Percentiles rank a stretch among this genome's conserved stretches.
These are phyloP conservation scores for Paradoxurus hermaphroditus DNA, from an alignment of 2,113 vertebrate genomes.

Conservation along the genomic window DNA sequence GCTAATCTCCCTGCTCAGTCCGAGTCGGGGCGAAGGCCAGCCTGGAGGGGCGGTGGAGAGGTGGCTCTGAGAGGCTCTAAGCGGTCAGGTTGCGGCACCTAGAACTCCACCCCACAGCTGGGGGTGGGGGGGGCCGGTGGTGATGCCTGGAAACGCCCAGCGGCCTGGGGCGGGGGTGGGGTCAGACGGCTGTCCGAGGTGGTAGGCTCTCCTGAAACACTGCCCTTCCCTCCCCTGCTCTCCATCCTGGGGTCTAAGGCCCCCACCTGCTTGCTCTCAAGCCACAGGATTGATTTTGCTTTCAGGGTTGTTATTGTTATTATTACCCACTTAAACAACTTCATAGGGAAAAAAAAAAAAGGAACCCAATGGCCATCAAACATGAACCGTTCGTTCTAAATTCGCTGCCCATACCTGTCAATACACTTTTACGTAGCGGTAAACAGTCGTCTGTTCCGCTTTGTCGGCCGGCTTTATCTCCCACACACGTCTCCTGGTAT, in stretches of 20 bases:
- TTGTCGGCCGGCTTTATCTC: constrained; percentile 33
- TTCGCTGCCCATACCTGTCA: constrained; percentile 52
- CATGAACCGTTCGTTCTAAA: not conserved
- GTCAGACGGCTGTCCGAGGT: not conserved
- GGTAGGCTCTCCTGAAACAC: not conserved
- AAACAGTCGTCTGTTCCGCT: constrained; percentile 20
- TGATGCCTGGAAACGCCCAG: constrained; percentile 16
- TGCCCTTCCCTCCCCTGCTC: not conserved
- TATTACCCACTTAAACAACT: constrained; percentile 73
- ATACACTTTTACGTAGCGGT: constrained; percentile 62
- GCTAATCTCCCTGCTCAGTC: constrained; percentile 57
- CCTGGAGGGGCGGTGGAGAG: constrained; percentile 48
- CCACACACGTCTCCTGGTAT: constrained; percentile 34
- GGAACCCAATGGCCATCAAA: not conserved
- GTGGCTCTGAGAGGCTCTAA: constrained; percentile 62
- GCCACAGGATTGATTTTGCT: constrained; percentile 51
- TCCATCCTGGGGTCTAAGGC: not conserved
- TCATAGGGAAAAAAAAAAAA: constrained; percentile 1
- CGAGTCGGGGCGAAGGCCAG: constrained; percentile 32
- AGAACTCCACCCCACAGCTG: not conserved
- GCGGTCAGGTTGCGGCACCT: constrained; percentile 28
- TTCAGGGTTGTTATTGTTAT: constrained; percentile 55
- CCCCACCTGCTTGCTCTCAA: not conserved
- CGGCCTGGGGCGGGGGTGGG: not conserved
- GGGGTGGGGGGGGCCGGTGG: rapidly evolving